Percentiles rank a stretch among this genome's conserved stretches.
Evolutionary conservation across 1,140 invertebrate genomes (phyloP).

Genomic region (Paracyclopina nana): DNA sequence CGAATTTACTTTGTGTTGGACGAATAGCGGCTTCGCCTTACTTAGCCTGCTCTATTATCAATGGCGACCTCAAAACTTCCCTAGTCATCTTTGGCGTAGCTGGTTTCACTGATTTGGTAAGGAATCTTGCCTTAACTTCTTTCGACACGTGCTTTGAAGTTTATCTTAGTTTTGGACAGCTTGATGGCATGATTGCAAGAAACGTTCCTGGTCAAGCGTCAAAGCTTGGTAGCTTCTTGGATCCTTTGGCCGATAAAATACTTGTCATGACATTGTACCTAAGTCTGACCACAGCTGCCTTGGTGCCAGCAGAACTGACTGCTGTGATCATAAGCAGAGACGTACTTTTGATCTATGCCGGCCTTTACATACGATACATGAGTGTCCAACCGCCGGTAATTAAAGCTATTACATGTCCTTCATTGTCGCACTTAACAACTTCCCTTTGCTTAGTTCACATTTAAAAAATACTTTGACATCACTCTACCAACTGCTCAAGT

Average conservation of each 20-base stretch:
- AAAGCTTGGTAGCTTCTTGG: slow-evolving; percentile 80
- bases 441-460: slow-evolving; percentile 45
- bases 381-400: slow-evolving; percentile 67
- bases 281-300: slow-evolving; percentile 54
- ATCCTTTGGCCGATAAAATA: slow-evolving; percentile 93
- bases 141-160: background rate
- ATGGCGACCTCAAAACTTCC: slow-evolving; percentile 48
- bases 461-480: slow-evolving; percentile 71
- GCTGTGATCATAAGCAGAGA: slow-evolving; percentile 63
- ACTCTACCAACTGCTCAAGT: slow-evolving; percentile 73
- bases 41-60: slow-evolving; percentile 58
- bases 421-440: slow-evolving; percentile 15
- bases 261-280: slow-evolving; percentile 71
- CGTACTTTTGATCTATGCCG: slow-evolving; percentile 51
- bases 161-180: slow-evolving; percentile 31
- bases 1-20: slow-evolving; percentile 64
- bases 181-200: slow-evolving; percentile 89
- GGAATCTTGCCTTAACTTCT: slow-evolving; percentile 19
- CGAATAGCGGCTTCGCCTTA: slow-evolving; percentile 65
- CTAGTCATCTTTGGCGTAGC: slow-evolving; percentile 50
- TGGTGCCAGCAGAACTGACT: slow-evolving; percentile 69
- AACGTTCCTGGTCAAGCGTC: slow-evolving; percentile 73
- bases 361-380: slow-evolving; percentile 69
- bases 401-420: slow-evolving; percentile 15
- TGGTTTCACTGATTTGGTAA: slow-evolving; percentile 63